Percentiles rank a stretch among this genome's conserved stretches.
These are phyloP conservation scores for Meles meles DNA, from an alignment of 2,113 vertebrate genomes.

Conservation along the genomic window DNA sequence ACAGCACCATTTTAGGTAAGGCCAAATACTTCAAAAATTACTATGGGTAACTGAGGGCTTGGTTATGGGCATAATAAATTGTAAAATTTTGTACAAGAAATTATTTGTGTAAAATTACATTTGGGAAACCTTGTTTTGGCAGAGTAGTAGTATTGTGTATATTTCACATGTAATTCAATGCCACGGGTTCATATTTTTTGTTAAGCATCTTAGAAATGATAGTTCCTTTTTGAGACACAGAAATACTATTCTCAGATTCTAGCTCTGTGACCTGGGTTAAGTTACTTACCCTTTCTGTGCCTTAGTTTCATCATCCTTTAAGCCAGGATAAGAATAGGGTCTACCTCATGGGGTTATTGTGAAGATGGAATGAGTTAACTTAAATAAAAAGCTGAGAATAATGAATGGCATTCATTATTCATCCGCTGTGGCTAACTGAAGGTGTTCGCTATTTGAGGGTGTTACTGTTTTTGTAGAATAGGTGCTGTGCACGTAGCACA, in stretches of 20 bases:
- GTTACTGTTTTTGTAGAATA: neutral
- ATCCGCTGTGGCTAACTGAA: neutral
- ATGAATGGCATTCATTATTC: no score
- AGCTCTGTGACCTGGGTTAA: neutral
- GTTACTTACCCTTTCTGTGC: neutral
- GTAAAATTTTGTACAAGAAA: neutral
- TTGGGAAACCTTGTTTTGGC: neutral
- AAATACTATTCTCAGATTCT: neutral
- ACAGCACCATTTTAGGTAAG: slow-evolving; percentile 58
- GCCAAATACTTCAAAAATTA: neutral
- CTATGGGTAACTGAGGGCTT: neutral
- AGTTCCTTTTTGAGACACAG: neutral
- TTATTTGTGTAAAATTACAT: neutral
- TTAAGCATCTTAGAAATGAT: neutral
- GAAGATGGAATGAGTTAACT: neutral
- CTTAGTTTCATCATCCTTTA: neutral
- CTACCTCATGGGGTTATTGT: neutral
- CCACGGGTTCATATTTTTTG: neutral
- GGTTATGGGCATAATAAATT: neutral
- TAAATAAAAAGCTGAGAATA: neutral
- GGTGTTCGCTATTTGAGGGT: neutral
- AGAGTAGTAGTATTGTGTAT: neutral
- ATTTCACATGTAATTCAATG: neutral
- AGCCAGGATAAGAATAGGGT: neutral
- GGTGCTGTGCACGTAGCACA: neutral